Evolutionary conservation across 23 tunicate species (phyloP).

Genomic region (Phallusia fumigata): DNA sequence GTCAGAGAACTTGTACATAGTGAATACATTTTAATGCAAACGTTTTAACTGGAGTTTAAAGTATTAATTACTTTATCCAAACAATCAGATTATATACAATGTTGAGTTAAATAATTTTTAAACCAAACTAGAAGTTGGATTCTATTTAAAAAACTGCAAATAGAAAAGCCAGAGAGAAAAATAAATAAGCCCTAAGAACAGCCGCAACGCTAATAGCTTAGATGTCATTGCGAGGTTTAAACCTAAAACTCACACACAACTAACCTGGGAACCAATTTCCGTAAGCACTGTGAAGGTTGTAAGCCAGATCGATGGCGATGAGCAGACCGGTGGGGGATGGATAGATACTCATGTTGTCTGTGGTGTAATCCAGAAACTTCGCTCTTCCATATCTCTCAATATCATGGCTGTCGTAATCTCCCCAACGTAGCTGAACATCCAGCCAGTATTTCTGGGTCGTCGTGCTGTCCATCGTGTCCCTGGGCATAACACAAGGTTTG

Average conservation of each 20-base stretch:
- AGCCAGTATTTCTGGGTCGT: constrained; percentile 97
- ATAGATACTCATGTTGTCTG: constrained; percentile 99
- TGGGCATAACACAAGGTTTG: neutral
- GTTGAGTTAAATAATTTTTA: too few relatives aligned
- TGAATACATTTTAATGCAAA: too few relatives aligned
- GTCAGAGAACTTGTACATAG: too few relatives aligned
- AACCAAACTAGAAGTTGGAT: too few relatives aligned
- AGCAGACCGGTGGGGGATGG: constrained; percentile 96
- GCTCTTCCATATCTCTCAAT: constrained; percentile 96
- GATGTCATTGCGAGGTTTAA: too few relatives aligned
- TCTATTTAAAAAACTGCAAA: too few relatives aligned
- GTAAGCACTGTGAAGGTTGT: constrained; percentile 95
- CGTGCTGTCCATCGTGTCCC: constrained; percentile 96
- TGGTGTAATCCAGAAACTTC: constrained; percentile 96
- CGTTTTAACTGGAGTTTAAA: too few relatives aligned
- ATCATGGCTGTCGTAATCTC: constrained; percentile 98
- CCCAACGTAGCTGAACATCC: constrained; percentile 98
- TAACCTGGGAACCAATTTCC: constrained; percentile 99
- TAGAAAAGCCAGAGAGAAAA: too few relatives aligned
- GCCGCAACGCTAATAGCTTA: too few relatives aligned
- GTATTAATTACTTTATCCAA: too few relatives aligned
- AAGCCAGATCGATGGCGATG: constrained; percentile 97
- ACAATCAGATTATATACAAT: too few relatives aligned
- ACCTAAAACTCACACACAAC: neutral
- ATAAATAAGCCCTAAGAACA: too few relatives aligned